phyloP scores from a whole-genome alignment of 92 coral and sea anemone species.

The Heteractis magnifica region DNA sequence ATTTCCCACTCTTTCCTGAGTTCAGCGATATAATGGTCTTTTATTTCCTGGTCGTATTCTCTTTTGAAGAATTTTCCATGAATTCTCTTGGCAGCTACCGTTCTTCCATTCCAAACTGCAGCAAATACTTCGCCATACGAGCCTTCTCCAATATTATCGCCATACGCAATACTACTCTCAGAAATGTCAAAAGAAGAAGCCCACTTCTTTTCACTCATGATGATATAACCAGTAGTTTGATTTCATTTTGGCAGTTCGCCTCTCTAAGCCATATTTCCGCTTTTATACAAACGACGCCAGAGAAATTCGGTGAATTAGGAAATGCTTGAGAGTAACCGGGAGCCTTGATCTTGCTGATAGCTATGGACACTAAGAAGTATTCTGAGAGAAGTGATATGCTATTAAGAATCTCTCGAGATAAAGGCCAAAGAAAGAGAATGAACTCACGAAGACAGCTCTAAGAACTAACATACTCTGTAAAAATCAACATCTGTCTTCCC shows the following conservation, averaged over 20 bases:
- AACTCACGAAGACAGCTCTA: no score
- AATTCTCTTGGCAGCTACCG: constrained; percentile 74
- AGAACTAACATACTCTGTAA: no score
- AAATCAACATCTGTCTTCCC: no score
- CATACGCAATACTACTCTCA: background rate
- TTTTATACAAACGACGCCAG: no score
- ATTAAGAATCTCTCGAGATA: no score
- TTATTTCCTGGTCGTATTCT: constrained; percentile 42
- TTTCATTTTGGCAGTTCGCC: background rate
- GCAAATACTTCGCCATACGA: constrained; percentile 70
- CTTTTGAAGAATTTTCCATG: constrained; percentile 40
- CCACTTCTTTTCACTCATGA: background rate
- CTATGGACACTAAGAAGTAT: no score
- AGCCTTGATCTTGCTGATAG: no score
- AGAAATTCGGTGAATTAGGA: no score
- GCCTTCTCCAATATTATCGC: constrained; percentile 60
- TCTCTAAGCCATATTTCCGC: background rate
- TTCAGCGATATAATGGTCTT: constrained; percentile 42
- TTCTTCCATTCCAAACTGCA: constrained; percentile 57
- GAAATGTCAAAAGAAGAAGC: background rate
- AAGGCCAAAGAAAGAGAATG: no score
- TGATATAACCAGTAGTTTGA: background rate
- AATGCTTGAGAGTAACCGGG: no score
- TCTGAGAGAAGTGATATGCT: no score
- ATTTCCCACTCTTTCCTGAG: constrained; percentile 65